Evolutionary conservation across 2,797 vertebrate genomes (phyloP), one percentile per base, ranked within the genome.

Genomic region (Tolypeutes matacus): DNA sequence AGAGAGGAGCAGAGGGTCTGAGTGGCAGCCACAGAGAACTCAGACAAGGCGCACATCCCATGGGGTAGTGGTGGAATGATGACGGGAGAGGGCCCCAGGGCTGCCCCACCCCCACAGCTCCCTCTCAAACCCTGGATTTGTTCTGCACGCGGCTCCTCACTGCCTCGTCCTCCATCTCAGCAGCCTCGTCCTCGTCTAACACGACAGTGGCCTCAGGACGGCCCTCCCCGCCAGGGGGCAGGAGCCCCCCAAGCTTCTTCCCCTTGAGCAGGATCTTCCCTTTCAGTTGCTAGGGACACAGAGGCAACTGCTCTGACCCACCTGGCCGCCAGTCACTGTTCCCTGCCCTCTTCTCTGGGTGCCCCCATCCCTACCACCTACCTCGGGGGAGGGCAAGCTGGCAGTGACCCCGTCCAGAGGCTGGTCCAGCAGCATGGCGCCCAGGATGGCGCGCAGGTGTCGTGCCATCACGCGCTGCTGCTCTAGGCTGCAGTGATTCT

Each of bases 111-210:
- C 65, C 62, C 23, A 2, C 80, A 20, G 76, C 58, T 39, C 53
- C 93, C 88, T 67, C 83, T 64, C 69, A 1, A 77, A 97, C 97
- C 97, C 42, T 96, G 91, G 92, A 17, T 49, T 98, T 98, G 94
- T 97, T 97, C 82, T 98, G 96, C 73, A 98, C 93, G 36, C 97
- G 98, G 0, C 96, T 94, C 96, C 99, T 99, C 70, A 99, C 98
- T 3, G 97, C 98, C 1, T 98, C 98, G 13, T 99, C 99, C 93
- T 99, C 99, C 0, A 98, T 98, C 36, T 99, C 99, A 1, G 99
- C 99, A 1, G 99, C 99, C 97, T 99, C 99, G 0, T 99, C 99
- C 96, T 99, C 99, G 49, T 99, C 99, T 1, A 99, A 99, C 86
- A 99, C 98, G 36, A 98, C 98, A 2, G 97, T 98, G 7, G 98